These are phyloP conservation scores for Calcarius lapponicus DNA, from an alignment of 2,797 vertebrate species.

Conservation along the genomic window DNA sequence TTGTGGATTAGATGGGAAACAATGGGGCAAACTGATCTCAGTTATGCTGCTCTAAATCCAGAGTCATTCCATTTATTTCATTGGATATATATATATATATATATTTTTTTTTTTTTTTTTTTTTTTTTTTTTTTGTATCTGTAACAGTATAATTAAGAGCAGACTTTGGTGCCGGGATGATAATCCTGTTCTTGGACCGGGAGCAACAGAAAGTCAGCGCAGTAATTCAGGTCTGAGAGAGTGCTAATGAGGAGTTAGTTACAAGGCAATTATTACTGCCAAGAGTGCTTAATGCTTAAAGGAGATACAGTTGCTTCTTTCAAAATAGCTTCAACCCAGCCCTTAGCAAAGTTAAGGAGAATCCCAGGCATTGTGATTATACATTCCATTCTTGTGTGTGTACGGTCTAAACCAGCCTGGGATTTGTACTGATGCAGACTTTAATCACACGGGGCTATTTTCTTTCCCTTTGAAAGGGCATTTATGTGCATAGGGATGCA, in stretches of 20 bases:
- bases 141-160: conserved; percentile 22
- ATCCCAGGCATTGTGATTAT: background rate
- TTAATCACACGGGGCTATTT: background rate
- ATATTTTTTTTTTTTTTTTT: background rate
- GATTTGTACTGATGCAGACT: conserved; percentile 14
- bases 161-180: background rate
- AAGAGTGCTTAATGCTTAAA: conserved; percentile 28
- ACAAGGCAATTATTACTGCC: conserved; percentile 24
- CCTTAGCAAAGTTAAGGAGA: conserved; percentile 2
- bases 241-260: conserved; percentile 46
- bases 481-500: background rate
- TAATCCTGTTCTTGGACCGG: conserved; percentile 50
- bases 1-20: conserved; percentile 15
- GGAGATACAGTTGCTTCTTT: conserved; percentile 21
- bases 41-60: background rate
- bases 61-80: background rate
- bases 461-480: background rate
- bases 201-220: conserved; percentile 5
- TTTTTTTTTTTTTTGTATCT: background rate
- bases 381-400: conserved; percentile 22
- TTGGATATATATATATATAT: background rate
- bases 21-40: background rate
- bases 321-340: conserved; percentile 4
- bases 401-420: background rate
- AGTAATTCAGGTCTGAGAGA: conserved; percentile 9